Conservation (phyloP, 1,140 invertebrate species). For the Calliopsis andreniformis region DNA sequence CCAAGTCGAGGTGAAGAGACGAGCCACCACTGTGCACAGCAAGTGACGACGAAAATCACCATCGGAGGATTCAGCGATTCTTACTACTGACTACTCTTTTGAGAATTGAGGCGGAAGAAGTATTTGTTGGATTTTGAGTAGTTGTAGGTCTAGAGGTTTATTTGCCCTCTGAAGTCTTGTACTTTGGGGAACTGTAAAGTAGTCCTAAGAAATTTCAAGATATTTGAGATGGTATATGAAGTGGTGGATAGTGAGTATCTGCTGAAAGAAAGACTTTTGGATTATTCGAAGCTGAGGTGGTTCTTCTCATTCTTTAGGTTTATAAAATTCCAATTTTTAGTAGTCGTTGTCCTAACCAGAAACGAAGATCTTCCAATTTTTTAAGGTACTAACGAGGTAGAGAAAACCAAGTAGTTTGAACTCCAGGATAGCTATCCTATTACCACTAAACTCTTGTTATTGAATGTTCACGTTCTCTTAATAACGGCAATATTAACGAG, state of each 20-base stretch:
- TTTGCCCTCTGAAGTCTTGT: too few relatives aligned
- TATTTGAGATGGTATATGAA: too few relatives aligned
- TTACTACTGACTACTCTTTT: slow-evolving; percentile 54
- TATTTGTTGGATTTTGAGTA: too few relatives aligned
- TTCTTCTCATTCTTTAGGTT: too few relatives aligned
- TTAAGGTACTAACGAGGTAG: neutral
- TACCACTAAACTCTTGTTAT: slow-evolving; percentile 13
- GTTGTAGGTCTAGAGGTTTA: too few relatives aligned
- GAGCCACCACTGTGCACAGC: slow-evolving; percentile 73
- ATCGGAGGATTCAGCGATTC: slow-evolving; percentile 50
- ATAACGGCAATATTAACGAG: neutral
- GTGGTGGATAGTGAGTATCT: too few relatives aligned
- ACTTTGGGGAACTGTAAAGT: neutral
- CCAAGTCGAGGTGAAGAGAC: slow-evolving; percentile 77
- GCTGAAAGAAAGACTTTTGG: too few relatives aligned
- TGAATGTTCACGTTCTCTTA: slow-evolving; percentile 9
- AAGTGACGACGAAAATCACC: slow-evolving; percentile 77
- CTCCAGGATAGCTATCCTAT: slow-evolving; percentile 3
- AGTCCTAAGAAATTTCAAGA: neutral
- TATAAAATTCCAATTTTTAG: neutral
- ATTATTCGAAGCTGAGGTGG: too few relatives aligned
- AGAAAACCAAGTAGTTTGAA: slow-evolving; percentile 9
- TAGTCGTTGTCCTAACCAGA: neutral
- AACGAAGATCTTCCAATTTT: slow-evolving; percentile 27
- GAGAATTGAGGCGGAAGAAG: slow-evolving; percentile 45